Percentiles rank a stretch among this genome's conserved stretches.
These are phyloP conservation scores for Synergus japonicus DNA, from an alignment of 2,888 invertebrate genomes.

Conservation along the genomic window DNA sequence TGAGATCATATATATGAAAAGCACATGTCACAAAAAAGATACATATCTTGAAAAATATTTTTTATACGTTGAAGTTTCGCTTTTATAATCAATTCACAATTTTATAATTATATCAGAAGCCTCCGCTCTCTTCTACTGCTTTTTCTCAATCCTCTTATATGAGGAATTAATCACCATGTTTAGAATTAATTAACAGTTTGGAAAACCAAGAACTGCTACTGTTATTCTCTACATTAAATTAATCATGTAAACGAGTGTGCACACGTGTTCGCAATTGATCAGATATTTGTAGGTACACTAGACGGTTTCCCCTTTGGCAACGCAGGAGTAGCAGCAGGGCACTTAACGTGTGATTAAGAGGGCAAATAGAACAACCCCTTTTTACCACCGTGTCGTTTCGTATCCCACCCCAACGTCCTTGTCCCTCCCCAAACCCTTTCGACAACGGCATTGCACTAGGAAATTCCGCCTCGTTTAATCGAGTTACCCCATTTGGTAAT, in stretches of 20 bases:
- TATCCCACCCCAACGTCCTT: slow-evolving; percentile 51
- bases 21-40: neutral
- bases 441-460: slow-evolving; percentile 54
- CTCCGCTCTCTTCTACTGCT: neutral
- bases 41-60: neutral
- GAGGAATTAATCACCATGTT: neutral
- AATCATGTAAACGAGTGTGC: slow-evolving; percentile 20
- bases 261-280: slow-evolving; percentile 31
- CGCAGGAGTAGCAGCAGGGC: slow-evolving; percentile 58
- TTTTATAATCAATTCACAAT: neutral
- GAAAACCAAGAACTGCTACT: neutral
- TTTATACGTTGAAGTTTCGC: neutral
- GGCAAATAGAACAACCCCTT: slow-evolving; percentile 70
- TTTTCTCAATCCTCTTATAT: too few species aligned
- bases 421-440: slow-evolving; percentile 52
- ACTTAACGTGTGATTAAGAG: slow-evolving; percentile 76
- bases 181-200: slow-evolving; percentile 1
- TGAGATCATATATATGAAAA: too few species aligned
- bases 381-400: slow-evolving; percentile 56
- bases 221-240: slow-evolving; percentile 22
- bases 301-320: slow-evolving; percentile 54
- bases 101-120: neutral
- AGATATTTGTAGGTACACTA: slow-evolving; percentile 50
- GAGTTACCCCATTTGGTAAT: slow-evolving; percentile 76
- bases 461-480: slow-evolving; percentile 70